Evolutionary conservation across 2,888 invertebrate species (phyloP), one percentile per base, ranked within the genome.

Genomic region (Gonocerus acuteangulatus): DNA sequence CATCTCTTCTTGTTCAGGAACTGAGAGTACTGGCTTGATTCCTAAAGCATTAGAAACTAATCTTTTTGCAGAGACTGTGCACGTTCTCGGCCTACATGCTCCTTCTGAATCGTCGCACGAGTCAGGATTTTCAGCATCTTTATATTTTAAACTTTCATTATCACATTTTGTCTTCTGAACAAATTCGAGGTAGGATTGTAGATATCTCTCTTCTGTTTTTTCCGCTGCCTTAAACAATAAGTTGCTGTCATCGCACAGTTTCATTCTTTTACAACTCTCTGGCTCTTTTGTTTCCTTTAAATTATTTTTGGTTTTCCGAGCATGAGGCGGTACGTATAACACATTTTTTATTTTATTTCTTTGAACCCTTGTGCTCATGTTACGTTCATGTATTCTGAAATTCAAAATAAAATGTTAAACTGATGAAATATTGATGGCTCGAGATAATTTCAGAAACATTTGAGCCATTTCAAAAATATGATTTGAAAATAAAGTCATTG

Each of bases 11-110:
- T 18, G 19, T 47, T 47, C 47, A 16, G 21, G 22, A 15, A n/a
- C 23, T 15, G 54, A 15, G 15, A 54, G 21, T 7, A 22, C 9
- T n/a, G 39, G 34, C 23, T 54, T 54, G 21, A 54, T 9, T 9
- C 54, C 54, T 18, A 54, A 42, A n/a, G 54, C 54, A 39, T 39
- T 21, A 16, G 54, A 54, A n/a, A 54, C 54, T 22, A 54, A 21
- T 2, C 54, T 36, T 16, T 54, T 54, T 2, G 34, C 39, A 54
- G 39, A 21, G 3, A 36, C 39, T 7, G 19, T 22, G 22, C 54
- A 54, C 22, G 42, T 36, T 23, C 11, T 15, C 15, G 54, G 54
- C 21, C 54, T 51, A n/a, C 32, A 13, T 2, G 16, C 19, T 18
- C 27, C 32, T 23, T 48, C 18, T 9, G 32, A 4, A 1, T 16